Evolutionary conservation across 2,113 vertebrate genomes (phyloP), one percentile per base, ranked within the genome.

Genomic region (Indicator maculatus): DNA sequence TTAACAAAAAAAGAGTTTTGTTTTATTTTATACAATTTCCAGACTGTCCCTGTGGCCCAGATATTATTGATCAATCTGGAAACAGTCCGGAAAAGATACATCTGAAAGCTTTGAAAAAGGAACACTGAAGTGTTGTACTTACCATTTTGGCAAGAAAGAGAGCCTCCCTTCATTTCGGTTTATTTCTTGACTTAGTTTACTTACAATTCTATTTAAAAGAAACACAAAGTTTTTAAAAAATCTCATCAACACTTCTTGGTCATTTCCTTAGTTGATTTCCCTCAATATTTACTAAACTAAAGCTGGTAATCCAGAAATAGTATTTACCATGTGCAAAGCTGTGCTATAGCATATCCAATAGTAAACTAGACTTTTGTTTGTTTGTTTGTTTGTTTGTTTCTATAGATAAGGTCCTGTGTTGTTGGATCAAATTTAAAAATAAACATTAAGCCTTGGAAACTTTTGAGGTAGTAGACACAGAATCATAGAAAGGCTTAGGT

Each of bases 131-230:
- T 65, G 16, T 15, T 80, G 61, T 52, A 95, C 97, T 76, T 93
- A 99, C 98, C 97, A 98, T 88, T 97, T 98, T 12, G 91, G 63
- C 58, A 99, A 98, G 38, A 99, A 96, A 69, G 98, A 97, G 50
- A 96, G 96, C 67, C 94, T 98, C 82, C 98, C 98, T 90, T 99
- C 98, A 31, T 99, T 99, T 94, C 97, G 98, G 92, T 98, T 98
- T 96, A 99, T 99, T 53, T 99, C 98, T 89, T 95, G 97, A 93
- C 98, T 98, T 96, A 99, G 92, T 93, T 98, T 99, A 38, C 98
- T 98, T 91, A 99, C 94, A 66, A 99, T 96, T 88, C 99, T 99
- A 70, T 33, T 56, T 66, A 81, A 92, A 92, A 86, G 28, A 93
- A 90, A 76, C 31, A 89, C 3, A 92, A 76, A 55, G 36, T 52